phyloP scores from a whole-genome alignment of 2,888 invertebrate genomes.

The Caenorhabditis japonica region DNA sequence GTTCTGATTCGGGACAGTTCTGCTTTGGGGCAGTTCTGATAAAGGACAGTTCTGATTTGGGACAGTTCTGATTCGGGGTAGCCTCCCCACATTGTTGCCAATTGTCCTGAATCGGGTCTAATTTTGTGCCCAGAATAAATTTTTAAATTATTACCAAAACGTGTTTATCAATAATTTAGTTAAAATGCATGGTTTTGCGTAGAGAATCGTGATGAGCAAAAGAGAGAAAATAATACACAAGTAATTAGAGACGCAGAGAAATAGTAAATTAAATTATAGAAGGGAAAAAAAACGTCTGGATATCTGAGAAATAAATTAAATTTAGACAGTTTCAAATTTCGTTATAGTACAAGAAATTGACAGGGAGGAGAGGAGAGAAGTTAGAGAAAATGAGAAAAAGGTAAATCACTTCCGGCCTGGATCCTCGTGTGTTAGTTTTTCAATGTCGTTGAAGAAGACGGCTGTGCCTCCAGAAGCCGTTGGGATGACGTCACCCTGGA shows the following conservation, averaged over 20 bases:
- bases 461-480: slow-evolving; percentile 95
- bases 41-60: no score
- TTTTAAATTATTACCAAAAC: background rate
- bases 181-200: slow-evolving; percentile 16
- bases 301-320: slow-evolving; percentile 16
- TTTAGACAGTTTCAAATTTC: slow-evolving; percentile 12
- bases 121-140: no score
- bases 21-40: no score
- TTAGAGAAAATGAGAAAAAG: background rate
- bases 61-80: no score
- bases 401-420: slow-evolving; percentile 21
- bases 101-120: slow-evolving; percentile 40
- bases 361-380: background rate
- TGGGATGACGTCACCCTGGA: slow-evolving; percentile 89
- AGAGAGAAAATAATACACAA: slow-evolving; percentile 2
- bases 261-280: slow-evolving; percentile 21
- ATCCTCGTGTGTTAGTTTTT: slow-evolving; percentile 79
- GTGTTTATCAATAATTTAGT: background rate
- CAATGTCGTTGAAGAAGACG: slow-evolving; percentile 93
- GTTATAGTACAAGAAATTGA: background rate
- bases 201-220: slow-evolving; percentile 2
- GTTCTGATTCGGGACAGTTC: no score
- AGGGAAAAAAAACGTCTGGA: no score
- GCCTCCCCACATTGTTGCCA: no score
- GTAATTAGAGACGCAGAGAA: background rate